Percentiles rank a stretch among this genome's conserved stretches.
Conservation (phyloP, 2,888 invertebrate species). For the Spilosoma lubricipeda region DNA sequence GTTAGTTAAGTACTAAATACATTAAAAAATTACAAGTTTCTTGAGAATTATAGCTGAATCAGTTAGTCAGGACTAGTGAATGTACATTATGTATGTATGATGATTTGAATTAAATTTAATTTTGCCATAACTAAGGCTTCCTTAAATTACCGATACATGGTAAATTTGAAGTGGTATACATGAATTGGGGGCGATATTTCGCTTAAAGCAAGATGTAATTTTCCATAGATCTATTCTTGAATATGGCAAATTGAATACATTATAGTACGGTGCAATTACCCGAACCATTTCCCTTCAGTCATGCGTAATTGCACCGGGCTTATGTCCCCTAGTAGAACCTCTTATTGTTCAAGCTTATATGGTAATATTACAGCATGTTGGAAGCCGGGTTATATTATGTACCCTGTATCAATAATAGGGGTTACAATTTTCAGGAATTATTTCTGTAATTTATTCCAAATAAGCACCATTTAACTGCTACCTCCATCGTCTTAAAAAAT, state of each 20-base stretch:
- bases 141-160: background rate
- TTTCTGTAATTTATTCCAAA: background rate
- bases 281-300: constrained; percentile 22
- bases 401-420: too few species aligned
- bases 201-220: constrained; percentile 16
- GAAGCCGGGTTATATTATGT: background rate
- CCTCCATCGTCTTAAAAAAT: too few species aligned
- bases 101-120: background rate
- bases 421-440: too few species aligned
- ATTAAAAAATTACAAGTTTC: too few species aligned
- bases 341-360: constrained; percentile 2
- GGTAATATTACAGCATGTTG: constrained; percentile 3
- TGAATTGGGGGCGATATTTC: background rate
- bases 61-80: background rate
- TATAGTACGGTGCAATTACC: constrained; percentile 36
- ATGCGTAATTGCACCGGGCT: constrained; percentile 32
- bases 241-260: constrained; percentile 41
- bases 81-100: background rate
- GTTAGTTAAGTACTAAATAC: too few species aligned
- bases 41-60: background rate
- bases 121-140: background rate
- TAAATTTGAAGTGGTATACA: background rate
- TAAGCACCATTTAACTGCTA: too few species aligned
- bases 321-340: constrained; percentile 4
- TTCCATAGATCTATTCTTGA: constrained; percentile 8